phyloP scores from a whole-genome alignment of 2,888 invertebrate genomes.

The Ctenicera cuprea region DNA sequence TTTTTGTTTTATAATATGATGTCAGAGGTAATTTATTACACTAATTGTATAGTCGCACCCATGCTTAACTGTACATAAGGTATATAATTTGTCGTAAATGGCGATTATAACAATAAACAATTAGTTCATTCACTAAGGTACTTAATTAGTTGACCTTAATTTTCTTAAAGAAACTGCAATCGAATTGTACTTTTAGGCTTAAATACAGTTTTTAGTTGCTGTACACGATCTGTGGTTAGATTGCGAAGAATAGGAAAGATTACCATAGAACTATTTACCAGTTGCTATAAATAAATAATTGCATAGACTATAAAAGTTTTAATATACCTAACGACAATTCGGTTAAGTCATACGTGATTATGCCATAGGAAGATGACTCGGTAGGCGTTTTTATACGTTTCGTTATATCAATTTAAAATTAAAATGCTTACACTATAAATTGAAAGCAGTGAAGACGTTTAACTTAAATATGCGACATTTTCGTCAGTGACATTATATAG shows the following conservation, averaged over 20 bases:
- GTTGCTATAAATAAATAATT: slow-evolving; percentile 4
- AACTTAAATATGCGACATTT: slow-evolving; percentile 33
- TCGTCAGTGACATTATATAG: slow-evolving; percentile 38
- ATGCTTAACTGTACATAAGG: no score
- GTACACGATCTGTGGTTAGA: no score
- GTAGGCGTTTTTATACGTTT: not conserved
- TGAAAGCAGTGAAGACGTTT: not conserved
- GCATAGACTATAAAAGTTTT: not conserved
- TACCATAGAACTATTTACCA: not conserved
- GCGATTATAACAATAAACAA: no score
- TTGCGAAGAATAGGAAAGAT: not conserved
- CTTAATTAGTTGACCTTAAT: no score
- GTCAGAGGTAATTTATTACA: no score
- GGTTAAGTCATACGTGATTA: slow-evolving; percentile 5
- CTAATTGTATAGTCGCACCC: no score
- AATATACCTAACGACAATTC: not conserved
- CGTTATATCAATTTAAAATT: not conserved
- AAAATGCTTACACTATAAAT: not conserved
- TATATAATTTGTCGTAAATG: no score
- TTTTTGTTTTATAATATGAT: no score
- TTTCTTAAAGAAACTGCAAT: no score
- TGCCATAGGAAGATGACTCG: not conserved
- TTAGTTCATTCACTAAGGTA: no score
- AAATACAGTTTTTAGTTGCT: no score
- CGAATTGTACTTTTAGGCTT: no score